phyloP scores from a whole-genome alignment of 1,140 invertebrate genomes.

The Colletes latitarsis region DNA sequence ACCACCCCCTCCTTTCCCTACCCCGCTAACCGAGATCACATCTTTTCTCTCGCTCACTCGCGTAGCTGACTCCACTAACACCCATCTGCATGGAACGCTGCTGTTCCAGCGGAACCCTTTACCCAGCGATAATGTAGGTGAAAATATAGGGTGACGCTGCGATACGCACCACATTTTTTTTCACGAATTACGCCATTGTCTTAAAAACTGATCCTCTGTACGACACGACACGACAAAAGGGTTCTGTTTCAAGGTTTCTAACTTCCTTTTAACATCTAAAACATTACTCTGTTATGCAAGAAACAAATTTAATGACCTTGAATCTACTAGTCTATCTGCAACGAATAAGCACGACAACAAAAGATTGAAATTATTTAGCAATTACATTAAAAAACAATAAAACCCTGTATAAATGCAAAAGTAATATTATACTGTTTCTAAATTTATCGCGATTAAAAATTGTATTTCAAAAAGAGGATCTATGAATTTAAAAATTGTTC shows the following conservation, averaged over 20 bases:
- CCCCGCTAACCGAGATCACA: constrained; percentile 40
- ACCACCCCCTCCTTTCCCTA: neutral
- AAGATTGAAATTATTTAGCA: no score
- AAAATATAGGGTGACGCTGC: constrained; percentile 52
- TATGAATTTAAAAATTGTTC: neutral
- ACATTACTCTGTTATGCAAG: no score
- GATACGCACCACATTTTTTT: constrained; percentile 2
- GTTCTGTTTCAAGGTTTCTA: no score
- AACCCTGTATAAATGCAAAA: no score
- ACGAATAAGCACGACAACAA: no score
- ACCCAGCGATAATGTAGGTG: constrained; percentile 50
- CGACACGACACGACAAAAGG: no score
- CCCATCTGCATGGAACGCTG: constrained; percentile 48
- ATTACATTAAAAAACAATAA: no score
- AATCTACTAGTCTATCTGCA: no score
- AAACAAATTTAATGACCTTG: no score
- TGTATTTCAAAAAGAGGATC: neutral
- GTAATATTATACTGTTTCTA: no score
- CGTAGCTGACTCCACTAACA: constrained; percentile 45
- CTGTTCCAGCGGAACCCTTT: constrained; percentile 51
- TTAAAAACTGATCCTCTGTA: neutral
- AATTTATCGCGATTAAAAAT: neutral
- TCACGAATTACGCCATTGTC: neutral
- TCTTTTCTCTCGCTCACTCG: constrained; percentile 32
- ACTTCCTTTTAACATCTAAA: no score